A percentile compares a stretch with the other conserved stretches of the same genome.
Evolutionary conservation across 2,888 invertebrate genomes (phyloP).

Genomic region (Hetaerina titia): DNA sequence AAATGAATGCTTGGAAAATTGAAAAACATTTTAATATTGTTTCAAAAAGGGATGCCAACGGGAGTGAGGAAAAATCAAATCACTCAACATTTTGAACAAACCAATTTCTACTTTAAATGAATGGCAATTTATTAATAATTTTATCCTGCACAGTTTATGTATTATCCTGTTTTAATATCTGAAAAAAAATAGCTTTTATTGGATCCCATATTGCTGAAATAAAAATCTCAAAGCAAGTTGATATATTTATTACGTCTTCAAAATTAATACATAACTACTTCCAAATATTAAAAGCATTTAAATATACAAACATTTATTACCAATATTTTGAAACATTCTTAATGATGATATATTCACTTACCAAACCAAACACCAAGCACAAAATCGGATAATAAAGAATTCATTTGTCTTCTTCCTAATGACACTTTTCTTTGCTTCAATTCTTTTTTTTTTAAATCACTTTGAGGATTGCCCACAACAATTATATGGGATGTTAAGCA

Average conservation of each 20-base stretch:
- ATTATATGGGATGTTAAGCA: conserved; percentile 46
- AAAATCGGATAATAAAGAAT: conserved; percentile 60
- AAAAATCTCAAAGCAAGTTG: background rate
- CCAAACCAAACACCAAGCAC: conserved; percentile 67
- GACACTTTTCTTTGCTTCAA: conserved; percentile 40
- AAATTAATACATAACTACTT: conserved; percentile 66
- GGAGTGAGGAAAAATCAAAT: no score
- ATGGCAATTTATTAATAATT: no score
- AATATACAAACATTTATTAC: conserved; percentile 66
- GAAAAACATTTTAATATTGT: no score
- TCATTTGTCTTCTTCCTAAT: conserved; percentile 60
- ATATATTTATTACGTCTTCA: conserved; percentile 64
- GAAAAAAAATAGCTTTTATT: background rate
- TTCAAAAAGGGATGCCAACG: no score
- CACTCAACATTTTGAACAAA: no score
- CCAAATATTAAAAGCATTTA: conserved; percentile 61
- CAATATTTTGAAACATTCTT: conserved; percentile 66
- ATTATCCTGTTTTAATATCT: no score
- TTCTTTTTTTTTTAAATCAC: conserved; percentile 28
- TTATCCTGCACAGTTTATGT: no score
- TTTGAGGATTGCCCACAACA: conserved; percentile 37
- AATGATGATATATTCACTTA: conserved; percentile 64
- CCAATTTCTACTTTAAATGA: no score
- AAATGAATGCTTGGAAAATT: no score
- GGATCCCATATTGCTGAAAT: background rate